Evolutionary conservation across 2,888 invertebrate genomes (phyloP).

Genomic region (Clostera curtula): DNA sequence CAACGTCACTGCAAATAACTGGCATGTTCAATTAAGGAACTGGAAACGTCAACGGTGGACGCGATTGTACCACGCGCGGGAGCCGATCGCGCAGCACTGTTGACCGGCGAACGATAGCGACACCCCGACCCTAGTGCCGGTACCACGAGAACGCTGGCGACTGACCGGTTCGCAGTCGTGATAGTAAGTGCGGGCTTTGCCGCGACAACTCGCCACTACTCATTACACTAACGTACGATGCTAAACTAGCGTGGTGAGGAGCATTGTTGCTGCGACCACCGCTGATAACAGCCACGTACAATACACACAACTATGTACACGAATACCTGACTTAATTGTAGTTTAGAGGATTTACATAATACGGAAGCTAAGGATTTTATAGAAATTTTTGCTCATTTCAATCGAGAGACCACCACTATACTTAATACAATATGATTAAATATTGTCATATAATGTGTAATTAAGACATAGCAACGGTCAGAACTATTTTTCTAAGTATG

Average conservation of each 20-base stretch:
- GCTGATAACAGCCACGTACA: conserved; percentile 48
- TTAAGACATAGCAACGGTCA: too few relatives aligned
- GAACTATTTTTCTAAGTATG: too few relatives aligned
- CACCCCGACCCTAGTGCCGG: conserved; percentile 56
- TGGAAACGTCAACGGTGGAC: conserved; percentile 28
- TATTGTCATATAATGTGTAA: too few relatives aligned
- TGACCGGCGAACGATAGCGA: conserved; percentile 68
- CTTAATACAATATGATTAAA: too few relatives aligned
- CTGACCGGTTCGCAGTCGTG: conserved; percentile 21
- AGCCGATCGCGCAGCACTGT: conserved; percentile 64
- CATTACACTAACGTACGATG: conserved; percentile 11
- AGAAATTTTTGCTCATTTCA: too few relatives aligned
- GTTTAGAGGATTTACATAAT: too few relatives aligned
- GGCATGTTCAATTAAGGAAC: conserved; percentile 45
- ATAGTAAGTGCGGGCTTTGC: conserved; percentile 16
- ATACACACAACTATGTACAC: conserved; percentile 26
- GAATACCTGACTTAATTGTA: too few relatives aligned
- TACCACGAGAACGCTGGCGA: conserved; percentile 48
- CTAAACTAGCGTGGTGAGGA: conserved; percentile 30
- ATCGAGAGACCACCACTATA: too few relatives aligned
- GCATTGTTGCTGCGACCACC: conserved; percentile 32
- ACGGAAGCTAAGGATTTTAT: too few relatives aligned
- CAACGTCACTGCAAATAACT: conserved; percentile 60
- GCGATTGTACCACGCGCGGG: conserved; percentile 55
- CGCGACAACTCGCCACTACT: conserved; percentile 16